Evolutionary conservation across 2,113 vertebrate genomes (phyloP).

Genomic region (Lynx canadensis): DNA sequence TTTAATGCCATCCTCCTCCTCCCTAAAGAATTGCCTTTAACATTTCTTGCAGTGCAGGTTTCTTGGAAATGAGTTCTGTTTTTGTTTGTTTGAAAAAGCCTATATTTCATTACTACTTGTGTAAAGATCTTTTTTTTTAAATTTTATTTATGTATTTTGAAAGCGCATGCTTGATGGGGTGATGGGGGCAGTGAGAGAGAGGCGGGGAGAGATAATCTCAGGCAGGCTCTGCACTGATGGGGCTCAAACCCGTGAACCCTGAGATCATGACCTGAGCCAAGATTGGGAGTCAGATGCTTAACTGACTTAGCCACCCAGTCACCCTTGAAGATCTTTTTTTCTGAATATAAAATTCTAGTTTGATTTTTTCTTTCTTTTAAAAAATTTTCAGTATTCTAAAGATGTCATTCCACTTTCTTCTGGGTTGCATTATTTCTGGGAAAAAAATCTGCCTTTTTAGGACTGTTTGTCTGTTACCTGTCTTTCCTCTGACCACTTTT

Average conservation of each 20-base stretch:
- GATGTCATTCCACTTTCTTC: background rate
- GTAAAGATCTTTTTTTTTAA: slow-evolving; percentile 1
- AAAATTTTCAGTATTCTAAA: background rate
- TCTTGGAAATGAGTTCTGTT: slow-evolving; percentile 1
- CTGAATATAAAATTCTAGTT: background rate
- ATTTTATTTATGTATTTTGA: too few species aligned
- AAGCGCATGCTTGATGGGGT: too few species aligned
- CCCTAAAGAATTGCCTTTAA: background rate
- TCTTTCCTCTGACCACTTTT: background rate
- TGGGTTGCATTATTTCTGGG: background rate
- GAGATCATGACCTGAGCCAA: too few species aligned
- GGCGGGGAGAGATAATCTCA: too few species aligned
- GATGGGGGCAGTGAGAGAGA: too few species aligned
- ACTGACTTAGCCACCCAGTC: too few species aligned
- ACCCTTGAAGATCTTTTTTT: background rate
- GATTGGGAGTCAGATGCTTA: too few species aligned
- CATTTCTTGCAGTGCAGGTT: background rate
- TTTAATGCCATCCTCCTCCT: background rate
- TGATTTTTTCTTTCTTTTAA: background rate
- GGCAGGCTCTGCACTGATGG: too few species aligned
- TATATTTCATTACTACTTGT: background rate
- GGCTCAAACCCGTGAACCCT: too few species aligned
- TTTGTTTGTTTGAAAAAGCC: slow-evolving; percentile 5
- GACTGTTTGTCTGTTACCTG: background rate
- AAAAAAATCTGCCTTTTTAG: background rate